Evolutionary conservation across 2,888 invertebrate genomes (phyloP), one percentile per base, ranked within the genome.

Genomic region (Himalopsyche anomala): DNA sequence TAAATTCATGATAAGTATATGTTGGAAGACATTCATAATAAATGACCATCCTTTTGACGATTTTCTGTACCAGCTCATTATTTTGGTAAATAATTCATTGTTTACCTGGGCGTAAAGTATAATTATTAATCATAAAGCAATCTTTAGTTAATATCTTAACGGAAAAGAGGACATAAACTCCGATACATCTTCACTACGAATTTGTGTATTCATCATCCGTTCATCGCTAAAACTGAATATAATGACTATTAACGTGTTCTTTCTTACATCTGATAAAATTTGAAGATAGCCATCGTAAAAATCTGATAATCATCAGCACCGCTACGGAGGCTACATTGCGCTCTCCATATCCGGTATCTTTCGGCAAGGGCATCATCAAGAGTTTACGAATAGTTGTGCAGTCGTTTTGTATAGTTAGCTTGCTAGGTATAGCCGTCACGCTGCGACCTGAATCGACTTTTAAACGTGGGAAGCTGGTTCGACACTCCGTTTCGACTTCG

Each of bases 331-430:
- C 62, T 19, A 45, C 9, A 45, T 56, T 56, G 17, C 56, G 56
- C 9, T 56, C 19, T 19, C 62, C 28, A 62, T 62, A 62, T 62
- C 62, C 62, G 62, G 62, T 62, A 19, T 19, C 62, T n/a, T 62
- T 62, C 62, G 62, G 62, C 62, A 62, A 62, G 62, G 62, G 62
- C 62, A 62, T 62, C 62, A 62, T 62, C 62, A 62, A 62, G 19
- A 62, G 62, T 62, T 3, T 62, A 11, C 62, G 62, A 8, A 19
- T 4, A 62, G 62, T 19, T 19, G 62, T 28, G 51, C 62, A 62
- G 62, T 62, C 51, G 51, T 51, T 15, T 51, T 51, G 51, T 51
- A 51, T 62, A 62, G 17, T 62, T 62, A n/a, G 19, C 28, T n/a
- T 11, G 62, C 28, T 19, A 62, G 62, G 15, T 62, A 62, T 28